Evolutionary conservation across 1,140 invertebrate species (phyloP).

Genomic region (Dysdera silvatica): DNA sequence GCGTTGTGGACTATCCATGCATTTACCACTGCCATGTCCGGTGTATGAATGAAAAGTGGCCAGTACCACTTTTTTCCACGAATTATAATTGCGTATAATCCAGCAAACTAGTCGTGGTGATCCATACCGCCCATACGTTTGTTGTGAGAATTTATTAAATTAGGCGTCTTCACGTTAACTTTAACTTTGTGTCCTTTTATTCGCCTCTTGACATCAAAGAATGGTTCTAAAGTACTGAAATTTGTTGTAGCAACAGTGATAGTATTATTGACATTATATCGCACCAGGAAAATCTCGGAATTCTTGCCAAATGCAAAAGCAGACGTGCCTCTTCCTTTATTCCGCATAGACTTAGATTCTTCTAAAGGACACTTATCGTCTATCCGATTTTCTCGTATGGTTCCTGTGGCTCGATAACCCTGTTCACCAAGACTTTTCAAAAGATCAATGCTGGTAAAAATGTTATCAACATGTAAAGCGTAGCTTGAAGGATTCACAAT

Average conservation of each 20-base stretch:
- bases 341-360: slow-evolving; percentile 1
- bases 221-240: slow-evolving; percentile 6
- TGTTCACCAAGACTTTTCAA: background rate
- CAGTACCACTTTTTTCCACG: background rate
- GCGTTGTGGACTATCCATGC: slow-evolving; percentile 2
- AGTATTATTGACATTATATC: background rate
- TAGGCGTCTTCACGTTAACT: background rate
- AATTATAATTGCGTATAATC: background rate
- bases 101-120: background rate
- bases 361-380: background rate
- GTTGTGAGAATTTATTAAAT: background rate
- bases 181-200: too few species aligned
- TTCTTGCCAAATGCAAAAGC: slow-evolving; percentile 11
- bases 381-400: background rate
- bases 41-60: background rate
- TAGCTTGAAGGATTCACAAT: background rate
- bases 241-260: slow-evolving; percentile 1
- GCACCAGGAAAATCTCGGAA: slow-evolving; percentile 1
- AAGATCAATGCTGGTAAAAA: background rate
- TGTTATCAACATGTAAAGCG: background rate
- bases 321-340: background rate
- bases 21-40: background rate
- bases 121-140: background rate
- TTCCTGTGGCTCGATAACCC: background rate
- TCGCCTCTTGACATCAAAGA: too few species aligned